phyloP scores from a whole-genome alignment of 2,113 vertebrate species.

The Otis tarda region DNA sequence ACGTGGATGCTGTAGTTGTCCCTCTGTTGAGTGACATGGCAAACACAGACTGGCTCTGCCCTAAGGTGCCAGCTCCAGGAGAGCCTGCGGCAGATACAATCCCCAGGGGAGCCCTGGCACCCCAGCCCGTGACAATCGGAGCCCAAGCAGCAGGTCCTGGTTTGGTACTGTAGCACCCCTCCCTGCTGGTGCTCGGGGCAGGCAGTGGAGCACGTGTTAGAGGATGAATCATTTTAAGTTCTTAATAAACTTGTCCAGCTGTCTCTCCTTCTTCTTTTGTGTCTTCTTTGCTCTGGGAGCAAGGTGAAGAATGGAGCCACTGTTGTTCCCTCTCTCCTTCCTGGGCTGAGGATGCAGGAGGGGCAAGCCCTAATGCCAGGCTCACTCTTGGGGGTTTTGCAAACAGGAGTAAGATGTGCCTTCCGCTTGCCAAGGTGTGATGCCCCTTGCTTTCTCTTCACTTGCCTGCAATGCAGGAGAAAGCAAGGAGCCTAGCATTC shows the following conservation, averaged over 20 bases:
- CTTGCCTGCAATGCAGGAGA: accelerated
- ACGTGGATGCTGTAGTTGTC: background rate
- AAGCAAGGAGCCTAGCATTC: background rate
- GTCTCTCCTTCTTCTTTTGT: background rate
- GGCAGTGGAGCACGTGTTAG: background rate
- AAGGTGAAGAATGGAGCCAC: no score
- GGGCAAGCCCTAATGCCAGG: accelerated
- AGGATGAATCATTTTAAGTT: background rate
- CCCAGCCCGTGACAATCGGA: background rate
- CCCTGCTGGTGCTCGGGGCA: background rate
- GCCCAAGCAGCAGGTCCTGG: background rate
- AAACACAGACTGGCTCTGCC: background rate
- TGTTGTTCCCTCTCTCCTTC: background rate
- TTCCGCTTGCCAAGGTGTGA: accelerated
- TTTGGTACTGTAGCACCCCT: background rate
- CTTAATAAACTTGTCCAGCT: constrained; percentile 2
- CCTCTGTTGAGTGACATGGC: background rate
- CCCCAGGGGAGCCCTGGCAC: background rate
- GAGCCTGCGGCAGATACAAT: background rate
- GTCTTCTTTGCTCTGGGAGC: accelerated
- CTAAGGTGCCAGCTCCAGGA: background rate
- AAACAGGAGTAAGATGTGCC: accelerated
- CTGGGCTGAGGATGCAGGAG: background rate
- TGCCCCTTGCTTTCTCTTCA: background rate
- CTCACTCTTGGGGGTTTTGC: background rate